A percentile compares a stretch with the other conserved stretches of the same genome.
These are phyloP conservation scores for Apeltes quadracus DNA, from an alignment of 2,113 vertebrate genomes.

Conservation along the genomic window DNA sequence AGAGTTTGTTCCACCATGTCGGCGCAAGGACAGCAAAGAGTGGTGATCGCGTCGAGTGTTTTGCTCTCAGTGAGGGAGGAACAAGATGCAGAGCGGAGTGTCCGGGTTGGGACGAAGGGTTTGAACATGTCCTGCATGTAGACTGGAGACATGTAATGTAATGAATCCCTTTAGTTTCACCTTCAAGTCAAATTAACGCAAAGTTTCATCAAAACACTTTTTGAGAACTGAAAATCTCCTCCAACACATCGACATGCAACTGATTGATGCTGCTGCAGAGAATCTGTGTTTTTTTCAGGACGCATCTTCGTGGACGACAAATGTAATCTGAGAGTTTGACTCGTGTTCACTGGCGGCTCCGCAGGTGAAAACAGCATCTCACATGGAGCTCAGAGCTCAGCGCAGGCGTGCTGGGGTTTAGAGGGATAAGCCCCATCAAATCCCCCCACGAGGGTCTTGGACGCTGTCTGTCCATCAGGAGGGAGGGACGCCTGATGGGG, in stretches of 20 bases:
- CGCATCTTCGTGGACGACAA: too few species aligned
- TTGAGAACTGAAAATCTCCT: background rate
- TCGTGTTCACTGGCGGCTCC: background rate
- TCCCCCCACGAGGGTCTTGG: conserved; percentile 63
- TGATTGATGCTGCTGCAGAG: background rate
- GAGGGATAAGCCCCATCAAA: conserved; percentile 56
- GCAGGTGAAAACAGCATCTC: conserved; percentile 31
- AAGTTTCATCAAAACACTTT: background rate
- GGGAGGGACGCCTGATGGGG: background rate
- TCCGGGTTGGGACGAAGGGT: too few species aligned
- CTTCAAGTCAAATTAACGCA: background rate
- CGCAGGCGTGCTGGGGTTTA: conserved; percentile 50
- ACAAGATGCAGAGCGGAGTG: too few species aligned
- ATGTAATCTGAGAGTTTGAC: too few species aligned
- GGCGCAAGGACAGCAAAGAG: too few species aligned
- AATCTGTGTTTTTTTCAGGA: background rate
- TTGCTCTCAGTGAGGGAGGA: too few species aligned
- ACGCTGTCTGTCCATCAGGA: conserved; percentile 13
- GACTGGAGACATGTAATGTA: too few species aligned
- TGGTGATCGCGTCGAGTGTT: too few species aligned
- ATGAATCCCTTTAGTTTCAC: too few species aligned
- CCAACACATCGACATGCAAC: background rate
- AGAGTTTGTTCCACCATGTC: too few species aligned
- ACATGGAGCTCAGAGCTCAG: conserved; percentile 52
- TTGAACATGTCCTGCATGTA: too few species aligned